Base-by-base conservation (phyloP, 2,888 invertebrate genomes). In the Dicyrtoma fusca region DNA sequence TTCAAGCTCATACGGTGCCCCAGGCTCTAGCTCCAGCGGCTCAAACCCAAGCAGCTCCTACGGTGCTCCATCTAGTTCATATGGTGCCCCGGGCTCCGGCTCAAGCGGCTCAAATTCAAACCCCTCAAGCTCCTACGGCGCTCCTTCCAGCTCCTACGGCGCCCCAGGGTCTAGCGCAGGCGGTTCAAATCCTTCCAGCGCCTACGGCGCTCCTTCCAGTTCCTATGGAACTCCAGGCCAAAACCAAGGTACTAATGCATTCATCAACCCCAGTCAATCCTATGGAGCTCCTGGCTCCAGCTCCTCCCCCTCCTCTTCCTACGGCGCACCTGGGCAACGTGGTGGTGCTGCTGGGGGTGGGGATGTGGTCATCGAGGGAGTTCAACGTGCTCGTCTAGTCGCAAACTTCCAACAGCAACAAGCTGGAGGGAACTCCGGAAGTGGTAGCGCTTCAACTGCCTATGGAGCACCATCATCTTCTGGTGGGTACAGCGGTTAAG, bases 51-150 rank as follows among this genome's bases (percentile, higher is more conserved):
- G 87, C 78, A 88, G 90, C 81, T 92, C 93, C 71, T 91, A 92
- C 80, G 93, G 92, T 79, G 90, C 64, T 64, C 64, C 65, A 13
- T 86, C 87, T 78, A 88, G 90, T 81, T 92, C 93, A 71, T 91
- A 92, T 80, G 93, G 92, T 79, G 90, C 65, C 51, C 65, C 64
- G 49, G 26, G 61, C 25, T n/a, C 69, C 75, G 88, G 4, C 3
- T 34, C 34, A 34, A 8, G 34, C 34, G 34, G 34, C 8, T n/a
- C n/a, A n/a, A n/a, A n/a, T n/a, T n/a, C n/a, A n/a, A n/a, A n/a
- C n/a, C 85, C 76, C 61, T 87, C 88, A 76, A 84, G 86, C 63
- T 86, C 86, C 65, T 87, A 87, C 83, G 86, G 87, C 75, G 85
- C 86, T 75, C 88, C 89, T 74, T 23, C 47, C 3, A 3, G 3